These are phyloP conservation scores for Enteromius fasciolatus DNA, from an alignment of 2,797 vertebrate genomes.

Conservation along the genomic window DNA sequence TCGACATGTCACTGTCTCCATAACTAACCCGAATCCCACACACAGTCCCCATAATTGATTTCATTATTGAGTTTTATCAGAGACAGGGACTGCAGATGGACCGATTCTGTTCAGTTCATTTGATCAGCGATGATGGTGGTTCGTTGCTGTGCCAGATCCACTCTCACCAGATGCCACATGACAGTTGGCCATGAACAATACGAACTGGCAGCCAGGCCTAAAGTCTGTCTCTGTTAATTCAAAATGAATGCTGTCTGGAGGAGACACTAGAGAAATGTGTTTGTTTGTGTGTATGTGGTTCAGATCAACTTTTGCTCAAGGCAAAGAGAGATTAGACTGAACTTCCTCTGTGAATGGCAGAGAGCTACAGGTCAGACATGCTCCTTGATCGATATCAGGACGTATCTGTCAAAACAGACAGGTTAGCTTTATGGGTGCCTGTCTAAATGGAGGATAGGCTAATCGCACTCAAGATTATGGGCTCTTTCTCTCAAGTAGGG, in stretches of 20 bases:
- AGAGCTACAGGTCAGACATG: constrained; percentile 38
- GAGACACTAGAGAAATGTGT: constrained; percentile 27
- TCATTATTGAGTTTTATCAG: constrained; percentile 26
- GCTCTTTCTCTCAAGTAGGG: constrained; percentile 18
- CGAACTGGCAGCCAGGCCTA: constrained; percentile 52
- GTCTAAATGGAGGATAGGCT: constrained; percentile 34
- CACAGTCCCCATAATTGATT: constrained; percentile 14
- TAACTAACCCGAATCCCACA: constrained; percentile 11
- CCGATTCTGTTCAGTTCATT: constrained; percentile 36
- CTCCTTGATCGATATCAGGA: constrained; percentile 40
- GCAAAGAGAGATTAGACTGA: constrained; percentile 46
- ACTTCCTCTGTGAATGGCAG: constrained; percentile 46
- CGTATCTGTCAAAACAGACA: constrained; percentile 47
- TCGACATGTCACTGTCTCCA: constrained; percentile 30
- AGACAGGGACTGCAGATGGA: constrained; percentile 25
- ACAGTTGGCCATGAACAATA: constrained; percentile 57
- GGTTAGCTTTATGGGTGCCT: constrained; percentile 22
- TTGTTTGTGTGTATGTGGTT: constrained; percentile 32
- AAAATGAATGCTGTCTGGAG: constrained; percentile 34
- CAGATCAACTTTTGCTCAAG: constrained; percentile 46
- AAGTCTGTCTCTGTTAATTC: constrained; percentile 57
- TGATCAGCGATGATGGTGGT: constrained; percentile 52
- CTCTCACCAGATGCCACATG: constrained; percentile 59
- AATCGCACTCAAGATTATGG: constrained; percentile 34
- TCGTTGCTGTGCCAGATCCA: constrained; percentile 46